These are phyloP conservation scores for Bryconaethiops microstoma DNA, from an alignment of 2,797 vertebrate species.

Conservation along the genomic window DNA sequence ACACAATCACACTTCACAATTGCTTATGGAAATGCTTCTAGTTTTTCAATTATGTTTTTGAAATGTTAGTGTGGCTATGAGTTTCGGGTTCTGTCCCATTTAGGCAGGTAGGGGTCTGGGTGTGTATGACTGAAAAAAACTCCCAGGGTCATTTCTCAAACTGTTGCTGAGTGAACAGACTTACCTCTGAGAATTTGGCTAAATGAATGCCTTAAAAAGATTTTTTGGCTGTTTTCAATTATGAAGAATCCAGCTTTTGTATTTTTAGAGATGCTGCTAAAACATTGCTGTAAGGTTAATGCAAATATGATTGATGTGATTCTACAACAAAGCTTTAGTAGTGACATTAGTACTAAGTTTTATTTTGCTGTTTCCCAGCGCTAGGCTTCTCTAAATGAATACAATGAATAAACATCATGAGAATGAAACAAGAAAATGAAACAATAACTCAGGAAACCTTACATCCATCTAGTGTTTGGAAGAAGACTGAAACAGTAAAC, in stretches of 20 bases:
- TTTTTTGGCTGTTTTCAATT: not conserved
- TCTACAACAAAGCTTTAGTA: too few species aligned
- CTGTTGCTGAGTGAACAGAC: not conserved
- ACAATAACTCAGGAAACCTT: not conserved
- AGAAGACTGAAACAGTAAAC: slow-evolving; percentile 35
- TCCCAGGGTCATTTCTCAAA: not conserved
- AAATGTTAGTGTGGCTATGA: not conserved
- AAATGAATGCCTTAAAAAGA: not conserved
- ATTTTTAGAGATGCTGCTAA: not conserved
- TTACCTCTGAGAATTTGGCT: not conserved
- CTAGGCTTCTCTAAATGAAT: not conserved
- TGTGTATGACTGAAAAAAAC: not conserved
- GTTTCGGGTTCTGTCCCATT: not conserved
- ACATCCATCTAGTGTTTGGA: not conserved
- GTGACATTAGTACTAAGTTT: not conserved
- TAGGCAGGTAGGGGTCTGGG: not conserved
- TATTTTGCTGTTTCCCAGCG: not conserved
- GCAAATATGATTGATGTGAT: too few species aligned
- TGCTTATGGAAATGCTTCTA: too few species aligned
- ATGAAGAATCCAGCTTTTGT: not conserved
- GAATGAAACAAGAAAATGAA: slow-evolving; percentile 1
- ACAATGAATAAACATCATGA: not conserved
- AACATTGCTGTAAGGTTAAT: too few species aligned
- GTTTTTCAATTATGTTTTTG: not conserved
- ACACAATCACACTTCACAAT: too few species aligned